Conservation (phyloP, 2,797 vertebrate species). For the Pseudomugil gertrudae region DNA sequence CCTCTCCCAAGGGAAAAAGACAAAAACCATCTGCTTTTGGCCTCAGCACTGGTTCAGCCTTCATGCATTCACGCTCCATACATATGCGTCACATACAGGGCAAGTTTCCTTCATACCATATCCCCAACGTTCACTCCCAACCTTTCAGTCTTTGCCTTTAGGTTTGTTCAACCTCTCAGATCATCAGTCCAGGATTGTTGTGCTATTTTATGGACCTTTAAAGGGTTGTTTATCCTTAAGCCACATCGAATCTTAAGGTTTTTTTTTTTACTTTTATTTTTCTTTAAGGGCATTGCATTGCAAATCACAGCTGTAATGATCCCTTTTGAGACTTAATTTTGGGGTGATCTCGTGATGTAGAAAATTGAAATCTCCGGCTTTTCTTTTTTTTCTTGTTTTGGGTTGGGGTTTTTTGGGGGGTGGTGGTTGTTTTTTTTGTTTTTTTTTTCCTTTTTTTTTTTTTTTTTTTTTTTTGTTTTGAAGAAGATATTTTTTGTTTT, state of each 20-base stretch:
- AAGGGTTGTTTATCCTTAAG: slow-evolving; percentile 59
- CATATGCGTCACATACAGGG: slow-evolving; percentile 34
- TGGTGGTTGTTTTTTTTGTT: too few relatives aligned
- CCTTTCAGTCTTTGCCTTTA: slow-evolving; percentile 48
- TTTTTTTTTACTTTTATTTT: slow-evolving; percentile 6
- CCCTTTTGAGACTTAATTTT: slow-evolving; percentile 42
- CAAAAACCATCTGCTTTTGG: slow-evolving; percentile 73
- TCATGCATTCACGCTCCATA: slow-evolving; percentile 37
- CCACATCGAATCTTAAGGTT: slow-evolving; percentile 66
- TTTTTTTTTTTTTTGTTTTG: not conserved
- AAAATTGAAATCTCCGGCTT: not conserved
- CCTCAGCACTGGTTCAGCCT: slow-evolving; percentile 39
- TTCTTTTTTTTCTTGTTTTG: too few relatives aligned
- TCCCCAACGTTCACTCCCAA: slow-evolving; percentile 38
- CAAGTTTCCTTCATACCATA: slow-evolving; percentile 60
- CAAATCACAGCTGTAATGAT: slow-evolving; percentile 43
- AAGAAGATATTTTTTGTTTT: slow-evolving; percentile 35
- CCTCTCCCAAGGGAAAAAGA: slow-evolving; percentile 40
- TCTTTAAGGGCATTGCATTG: slow-evolving; percentile 31
- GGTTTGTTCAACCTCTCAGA: slow-evolving; percentile 51
- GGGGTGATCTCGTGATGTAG: slow-evolving; percentile 36
- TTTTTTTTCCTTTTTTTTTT: not conserved
- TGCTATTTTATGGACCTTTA: slow-evolving; percentile 63
- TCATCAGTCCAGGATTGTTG: slow-evolving; percentile 57
- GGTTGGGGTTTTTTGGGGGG: too few relatives aligned